phyloP scores from a whole-genome alignment of 1,140 invertebrate species.

The Zophobas morio region DNA sequence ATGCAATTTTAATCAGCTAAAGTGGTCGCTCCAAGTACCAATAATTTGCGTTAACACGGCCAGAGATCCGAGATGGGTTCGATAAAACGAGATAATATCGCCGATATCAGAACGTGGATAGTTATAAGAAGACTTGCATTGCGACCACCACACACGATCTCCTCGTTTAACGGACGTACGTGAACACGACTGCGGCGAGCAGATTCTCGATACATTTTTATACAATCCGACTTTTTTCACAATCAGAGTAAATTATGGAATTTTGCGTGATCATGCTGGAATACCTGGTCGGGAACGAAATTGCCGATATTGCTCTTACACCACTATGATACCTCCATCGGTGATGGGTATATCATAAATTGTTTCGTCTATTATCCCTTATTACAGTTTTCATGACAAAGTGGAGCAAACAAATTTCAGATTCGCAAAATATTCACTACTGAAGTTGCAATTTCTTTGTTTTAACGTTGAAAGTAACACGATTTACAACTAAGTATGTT shows the following conservation, averaged over 20 bases:
- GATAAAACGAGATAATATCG: constrained; percentile 51
- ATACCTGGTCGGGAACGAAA: background rate
- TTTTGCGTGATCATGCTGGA: constrained; percentile 31
- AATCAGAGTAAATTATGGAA: constrained; percentile 34
- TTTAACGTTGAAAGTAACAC: too few species aligned
- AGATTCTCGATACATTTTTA: constrained; percentile 34
- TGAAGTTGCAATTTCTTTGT: too few species aligned
- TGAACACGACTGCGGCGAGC: constrained; percentile 46
- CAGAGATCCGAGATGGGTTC: constrained; percentile 47
- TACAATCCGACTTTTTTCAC: constrained; percentile 1
- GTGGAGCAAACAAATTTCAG: too few species aligned
- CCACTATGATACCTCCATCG: too few species aligned
- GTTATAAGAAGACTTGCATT: constrained; percentile 39
- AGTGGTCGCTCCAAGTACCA: constrained; percentile 46
- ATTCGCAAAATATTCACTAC: too few species aligned
- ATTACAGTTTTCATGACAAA: too few species aligned
- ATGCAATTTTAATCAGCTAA: constrained; percentile 52
- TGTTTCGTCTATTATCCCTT: too few species aligned
- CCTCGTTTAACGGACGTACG: constrained; percentile 42
- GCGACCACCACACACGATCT: constrained; percentile 53
- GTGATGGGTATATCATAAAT: too few species aligned
- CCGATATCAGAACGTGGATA: constrained; percentile 32
- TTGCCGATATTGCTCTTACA: constrained; percentile 19
- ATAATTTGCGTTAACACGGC: constrained; percentile 51
- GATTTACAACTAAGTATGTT: too few species aligned